A percentile compares a stretch with the other conserved stretches of the same genome.
phyloP scores from a whole-genome alignment of 2,888 invertebrate genomes.

The Brenthis ino region DNA sequence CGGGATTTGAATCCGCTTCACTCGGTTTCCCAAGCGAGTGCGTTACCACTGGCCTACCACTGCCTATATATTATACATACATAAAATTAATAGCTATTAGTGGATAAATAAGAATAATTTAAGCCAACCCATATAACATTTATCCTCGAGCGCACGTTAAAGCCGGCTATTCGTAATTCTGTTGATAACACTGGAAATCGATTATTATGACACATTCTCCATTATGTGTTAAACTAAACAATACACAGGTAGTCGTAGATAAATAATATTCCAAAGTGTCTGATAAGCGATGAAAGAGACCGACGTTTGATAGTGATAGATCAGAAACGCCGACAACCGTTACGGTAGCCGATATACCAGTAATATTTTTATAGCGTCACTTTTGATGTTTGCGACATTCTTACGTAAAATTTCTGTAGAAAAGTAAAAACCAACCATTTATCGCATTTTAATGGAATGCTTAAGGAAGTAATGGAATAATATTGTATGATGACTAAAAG shows the following conservation, averaged over 20 bases:
- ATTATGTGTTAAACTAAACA: slow-evolving; percentile 55
- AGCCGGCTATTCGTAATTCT: slow-evolving; percentile 16
- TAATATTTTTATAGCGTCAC: slow-evolving; percentile 56
- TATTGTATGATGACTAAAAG: no score
- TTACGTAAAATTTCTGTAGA: not conserved
- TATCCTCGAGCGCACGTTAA: slow-evolving; percentile 4
- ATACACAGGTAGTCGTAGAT: slow-evolving; percentile 67
- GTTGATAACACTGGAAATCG: slow-evolving; percentile 38
- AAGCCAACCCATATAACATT: not conserved
- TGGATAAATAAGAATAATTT: not conserved
- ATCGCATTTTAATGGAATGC: not conserved
- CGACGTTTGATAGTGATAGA: slow-evolving; percentile 59
- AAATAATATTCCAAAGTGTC: slow-evolving; percentile 63
- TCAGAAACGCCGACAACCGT: slow-evolving; percentile 58
- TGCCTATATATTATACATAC: no score
- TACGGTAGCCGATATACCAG: slow-evolving; percentile 62
- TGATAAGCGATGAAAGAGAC: slow-evolving; percentile 65
- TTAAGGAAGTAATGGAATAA: no score
- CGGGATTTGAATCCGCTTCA: no score
- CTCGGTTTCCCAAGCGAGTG: no score
- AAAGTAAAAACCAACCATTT: not conserved
- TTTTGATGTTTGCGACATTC: slow-evolving; percentile 59
- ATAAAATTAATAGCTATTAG: not conserved
- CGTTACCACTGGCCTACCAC: no score
- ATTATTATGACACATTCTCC: slow-evolving; percentile 50